Evolutionary conservation across 2,113 vertebrate genomes (phyloP), one percentile per base, ranked within the genome.

Genomic region (Dasyprocta punctata): DNA sequence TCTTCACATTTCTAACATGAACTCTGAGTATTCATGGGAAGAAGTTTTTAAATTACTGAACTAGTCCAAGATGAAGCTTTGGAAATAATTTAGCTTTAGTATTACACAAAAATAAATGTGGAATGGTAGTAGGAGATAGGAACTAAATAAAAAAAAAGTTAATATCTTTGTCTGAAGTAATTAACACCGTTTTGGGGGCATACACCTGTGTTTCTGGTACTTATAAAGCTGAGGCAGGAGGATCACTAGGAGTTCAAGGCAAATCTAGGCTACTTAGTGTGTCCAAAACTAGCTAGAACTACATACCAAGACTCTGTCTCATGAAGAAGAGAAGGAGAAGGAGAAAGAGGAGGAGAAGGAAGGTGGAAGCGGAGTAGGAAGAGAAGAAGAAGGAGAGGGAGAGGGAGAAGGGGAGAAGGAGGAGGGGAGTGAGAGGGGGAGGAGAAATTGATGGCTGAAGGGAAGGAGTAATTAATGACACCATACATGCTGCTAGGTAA

Each of bases 81-180:
- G 60, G 56, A 86, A 90, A 78, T 73, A 95, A 93, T 30, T 93
- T 78, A 60, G 9, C 84, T 13, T 86, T 61, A 77, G 81, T 77
- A 67, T 56, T 93, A 20, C 63, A 82, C 10, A 61, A 87, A 65
- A 90, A 60, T 33, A 22, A 88, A 73, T 36, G 60, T 73, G 49
- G 61, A 93, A 73, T 38, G 3, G 78, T 69, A 86, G 28, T 94
- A 86, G 44, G 41, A 93, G 44, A 83, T 44, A 93, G 30, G 93
- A 91, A 86, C 89, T 30, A 49, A 93, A 16, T 36, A 82, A 81
- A 90, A 92, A 86, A 86, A 82, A 89, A 58, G 14, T 83, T 83
- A 92, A 11, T 75, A 81, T 90, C 92, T 91, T 77, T 56, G 8
- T 17, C 33, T 78, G 2, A 71, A 71, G 58, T 77, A 86, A 92